Evolutionary conservation across 1,140 invertebrate species (phyloP).

Genomic region (Bombus picipes): DNA sequence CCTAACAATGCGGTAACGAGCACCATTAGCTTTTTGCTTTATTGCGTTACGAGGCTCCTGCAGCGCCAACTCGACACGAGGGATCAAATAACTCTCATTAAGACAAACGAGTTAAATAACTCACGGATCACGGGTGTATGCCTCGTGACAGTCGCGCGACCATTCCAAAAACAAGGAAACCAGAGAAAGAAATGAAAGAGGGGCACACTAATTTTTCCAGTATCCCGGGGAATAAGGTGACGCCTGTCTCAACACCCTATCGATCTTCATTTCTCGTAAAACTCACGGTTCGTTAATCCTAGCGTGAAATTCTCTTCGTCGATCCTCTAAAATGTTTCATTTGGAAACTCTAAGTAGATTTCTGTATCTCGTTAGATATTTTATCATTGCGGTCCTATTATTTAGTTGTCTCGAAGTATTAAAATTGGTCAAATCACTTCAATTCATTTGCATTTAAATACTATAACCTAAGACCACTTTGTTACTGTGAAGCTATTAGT

Average conservation of each 20-base stretch:
- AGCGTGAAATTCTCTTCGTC: background rate
- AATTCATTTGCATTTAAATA: background rate
- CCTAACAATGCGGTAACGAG: slow-evolving; percentile 68
- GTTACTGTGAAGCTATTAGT: background rate
- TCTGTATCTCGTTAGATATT: background rate
- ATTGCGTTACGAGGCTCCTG: slow-evolving; percentile 62
- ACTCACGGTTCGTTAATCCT: background rate
- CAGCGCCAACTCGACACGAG: slow-evolving; percentile 61
- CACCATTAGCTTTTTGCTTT: slow-evolving; percentile 69
- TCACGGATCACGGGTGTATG: slow-evolving; percentile 36
- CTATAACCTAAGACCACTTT: background rate
- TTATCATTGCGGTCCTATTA: no score
- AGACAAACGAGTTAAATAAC: slow-evolving; percentile 66
- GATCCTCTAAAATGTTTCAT: background rate
- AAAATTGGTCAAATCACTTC: background rate
- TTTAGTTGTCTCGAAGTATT: background rate
- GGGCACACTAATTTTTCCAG: slow-evolving; percentile 7
- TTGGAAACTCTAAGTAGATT: background rate
- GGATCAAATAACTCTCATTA: slow-evolving; percentile 69
- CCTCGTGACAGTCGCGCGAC: background rate
- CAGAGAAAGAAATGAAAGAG: background rate
- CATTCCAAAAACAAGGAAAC: slow-evolving; percentile 4
- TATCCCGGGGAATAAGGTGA: background rate
- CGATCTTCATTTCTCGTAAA: slow-evolving; percentile 14
- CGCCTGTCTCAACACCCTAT: slow-evolving; percentile 11